Conservation (phyloP, 2,113 vertebrate genomes). For the Cheirogaleus medius region DNA sequence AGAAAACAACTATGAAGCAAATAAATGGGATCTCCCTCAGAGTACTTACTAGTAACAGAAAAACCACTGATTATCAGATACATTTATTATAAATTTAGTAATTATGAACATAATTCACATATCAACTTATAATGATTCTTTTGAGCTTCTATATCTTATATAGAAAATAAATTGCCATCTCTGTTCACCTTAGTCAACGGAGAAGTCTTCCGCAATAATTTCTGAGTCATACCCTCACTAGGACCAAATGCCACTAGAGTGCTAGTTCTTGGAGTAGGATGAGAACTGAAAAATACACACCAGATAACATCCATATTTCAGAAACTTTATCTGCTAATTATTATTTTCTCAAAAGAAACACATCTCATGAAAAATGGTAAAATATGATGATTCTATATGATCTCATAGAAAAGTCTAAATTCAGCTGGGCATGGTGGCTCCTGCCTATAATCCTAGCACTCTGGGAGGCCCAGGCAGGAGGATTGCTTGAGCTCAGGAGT, state of each 20-base stretch:
- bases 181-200: constrained; percentile 81
- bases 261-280: constrained; percentile 87
- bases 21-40: background rate
- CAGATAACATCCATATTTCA: background rate
- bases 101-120: background rate
- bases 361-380: background rate
- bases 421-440: too few relatives aligned
- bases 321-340: background rate
- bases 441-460: too few relatives aligned
- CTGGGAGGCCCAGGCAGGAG: too few relatives aligned
- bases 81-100: background rate
- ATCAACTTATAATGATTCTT: background rate
- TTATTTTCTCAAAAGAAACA: background rate
- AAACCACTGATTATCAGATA: background rate
- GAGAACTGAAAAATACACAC: constrained; percentile 82
- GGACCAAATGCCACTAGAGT: constrained; percentile 52
- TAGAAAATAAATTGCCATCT: background rate
- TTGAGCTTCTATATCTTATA: background rate
- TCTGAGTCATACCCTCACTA: background rate
- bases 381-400: background rate
- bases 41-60: too few relatives aligned
- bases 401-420: background rate
- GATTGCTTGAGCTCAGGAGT: too few relatives aligned
- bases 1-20: background rate
- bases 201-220: constrained; percentile 69